Evolutionary conservation across 2,797 vertebrate genomes (phyloP).

Genomic region (Galagoides demidoff): DNA sequence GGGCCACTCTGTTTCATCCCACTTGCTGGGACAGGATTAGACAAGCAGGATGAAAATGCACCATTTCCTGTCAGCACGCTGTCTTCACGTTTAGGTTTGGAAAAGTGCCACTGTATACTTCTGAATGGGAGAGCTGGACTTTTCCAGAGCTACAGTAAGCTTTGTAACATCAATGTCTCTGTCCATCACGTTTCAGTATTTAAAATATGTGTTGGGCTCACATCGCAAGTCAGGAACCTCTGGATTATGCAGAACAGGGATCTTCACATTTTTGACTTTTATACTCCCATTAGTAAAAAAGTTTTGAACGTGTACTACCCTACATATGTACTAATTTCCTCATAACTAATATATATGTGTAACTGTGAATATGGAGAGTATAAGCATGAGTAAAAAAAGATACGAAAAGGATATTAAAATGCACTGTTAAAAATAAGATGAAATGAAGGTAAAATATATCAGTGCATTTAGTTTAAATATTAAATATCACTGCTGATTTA

Average conservation of each 20-base stretch:
- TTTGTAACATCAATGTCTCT: neutral
- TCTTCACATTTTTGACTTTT: neutral
- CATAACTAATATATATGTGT: neutral
- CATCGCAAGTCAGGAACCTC: neutral
- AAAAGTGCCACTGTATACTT: neutral
- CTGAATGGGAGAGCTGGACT: neutral
- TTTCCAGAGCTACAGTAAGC: neutral
- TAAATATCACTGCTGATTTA: neutral
- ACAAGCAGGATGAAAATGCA: conserved; percentile 8
- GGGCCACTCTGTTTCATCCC: neutral
- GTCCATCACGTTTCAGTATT: neutral
- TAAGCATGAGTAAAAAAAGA: neutral
- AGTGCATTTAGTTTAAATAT: neutral
- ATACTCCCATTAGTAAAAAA: neutral
- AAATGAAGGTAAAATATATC: neutral
- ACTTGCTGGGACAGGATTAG: neutral
- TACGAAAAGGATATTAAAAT: conserved; percentile 14
- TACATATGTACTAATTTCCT: neutral
- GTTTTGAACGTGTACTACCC: neutral
- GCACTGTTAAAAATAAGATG: neutral
- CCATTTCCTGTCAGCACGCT: neutral
- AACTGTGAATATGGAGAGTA: neutral
- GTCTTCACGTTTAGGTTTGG: conserved; percentile 37
- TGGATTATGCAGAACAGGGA: neutral
- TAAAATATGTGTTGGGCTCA: neutral